Evolutionary conservation across 2,113 vertebrate species (phyloP).

Genomic region (Raja brachyura): DNA sequence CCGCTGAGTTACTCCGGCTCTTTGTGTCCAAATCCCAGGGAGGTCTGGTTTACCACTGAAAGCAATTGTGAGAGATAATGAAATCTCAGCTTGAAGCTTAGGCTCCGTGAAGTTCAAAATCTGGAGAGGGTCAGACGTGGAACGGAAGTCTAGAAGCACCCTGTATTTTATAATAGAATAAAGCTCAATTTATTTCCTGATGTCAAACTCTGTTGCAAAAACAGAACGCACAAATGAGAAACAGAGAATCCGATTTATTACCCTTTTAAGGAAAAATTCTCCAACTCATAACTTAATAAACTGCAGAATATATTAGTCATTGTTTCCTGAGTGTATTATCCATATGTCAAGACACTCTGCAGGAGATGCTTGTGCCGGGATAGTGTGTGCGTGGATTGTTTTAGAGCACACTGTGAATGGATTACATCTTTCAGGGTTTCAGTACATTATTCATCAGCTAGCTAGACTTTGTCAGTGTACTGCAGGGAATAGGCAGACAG

Average conservation of each 20-base stretch:
- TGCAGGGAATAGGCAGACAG: not conserved
- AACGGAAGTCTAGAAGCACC: not conserved
- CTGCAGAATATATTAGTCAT: not conserved
- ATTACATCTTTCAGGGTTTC: not conserved
- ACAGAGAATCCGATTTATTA: not conserved
- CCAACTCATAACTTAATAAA: not conserved
- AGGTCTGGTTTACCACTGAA: not conserved
- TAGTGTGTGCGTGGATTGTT: not conserved
- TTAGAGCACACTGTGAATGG: not conserved
- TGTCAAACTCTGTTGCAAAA: not conserved
- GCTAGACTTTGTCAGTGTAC: not conserved
- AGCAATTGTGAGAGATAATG: not conserved
- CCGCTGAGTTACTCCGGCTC: too few relatives aligned
- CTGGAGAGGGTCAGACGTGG: not conserved
- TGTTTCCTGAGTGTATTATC: not conserved
- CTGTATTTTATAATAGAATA: not conserved
- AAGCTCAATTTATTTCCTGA: not conserved
- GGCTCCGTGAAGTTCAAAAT: not conserved
- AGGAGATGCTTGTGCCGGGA: not conserved
- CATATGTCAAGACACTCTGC: not conserved
- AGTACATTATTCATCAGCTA: conserved; percentile 1
- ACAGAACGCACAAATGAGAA: not conserved
- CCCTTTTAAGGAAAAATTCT: not conserved
- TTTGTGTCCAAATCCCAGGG: too few relatives aligned
- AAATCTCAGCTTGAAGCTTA: not conserved